Percentiles rank a stretch among this genome's conserved stretches.
Conservation (phyloP, 2,113 vertebrate genomes). For the Corythornis vintsioides region DNA sequence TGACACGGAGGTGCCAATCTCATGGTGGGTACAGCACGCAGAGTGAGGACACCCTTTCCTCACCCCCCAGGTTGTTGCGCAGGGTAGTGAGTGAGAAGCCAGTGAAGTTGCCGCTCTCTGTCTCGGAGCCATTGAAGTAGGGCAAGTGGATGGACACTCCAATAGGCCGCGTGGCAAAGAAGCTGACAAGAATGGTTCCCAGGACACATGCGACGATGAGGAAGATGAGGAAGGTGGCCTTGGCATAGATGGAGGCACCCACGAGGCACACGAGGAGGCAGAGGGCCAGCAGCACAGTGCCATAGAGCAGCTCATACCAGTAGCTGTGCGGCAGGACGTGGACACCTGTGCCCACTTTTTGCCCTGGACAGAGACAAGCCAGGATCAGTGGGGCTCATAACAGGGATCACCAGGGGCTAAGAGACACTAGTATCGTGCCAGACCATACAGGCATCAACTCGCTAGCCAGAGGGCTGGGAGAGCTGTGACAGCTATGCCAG, state of each 20-base stretch:
- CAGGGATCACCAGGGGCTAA: neutral
- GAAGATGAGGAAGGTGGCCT: slow-evolving; percentile 91
- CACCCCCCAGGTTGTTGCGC: slow-evolving; percentile 80
- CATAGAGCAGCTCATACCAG: slow-evolving; percentile 89
- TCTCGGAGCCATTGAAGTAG: slow-evolving; percentile 33
- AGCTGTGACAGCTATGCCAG: accelerated
- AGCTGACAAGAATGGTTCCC: slow-evolving; percentile 85
- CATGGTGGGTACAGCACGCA: accelerated
- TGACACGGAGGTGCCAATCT: neutral
- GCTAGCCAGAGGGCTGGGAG: neutral
- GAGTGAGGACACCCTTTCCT: slow-evolving; percentile 2
- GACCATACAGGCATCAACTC: neutral
- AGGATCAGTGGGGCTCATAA: accelerated
- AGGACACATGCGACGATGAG: slow-evolving; percentile 84
- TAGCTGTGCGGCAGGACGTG: slow-evolving; percentile 83
- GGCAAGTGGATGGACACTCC: slow-evolving; percentile 68
- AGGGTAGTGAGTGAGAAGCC: slow-evolving; percentile 87
- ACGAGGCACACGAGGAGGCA: slow-evolving; percentile 89
- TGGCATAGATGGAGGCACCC: slow-evolving; percentile 89
- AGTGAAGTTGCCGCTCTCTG: slow-evolving; percentile 75
- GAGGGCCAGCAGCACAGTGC: slow-evolving; percentile 77
- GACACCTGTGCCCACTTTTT: neutral
- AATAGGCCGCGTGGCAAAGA: slow-evolving; percentile 77
- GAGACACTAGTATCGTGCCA: accelerated
- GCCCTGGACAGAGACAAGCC: slow-evolving; percentile 32